phyloP scores from a whole-genome alignment of 2,888 invertebrate species.

The Strigamia transsilvanica region DNA sequence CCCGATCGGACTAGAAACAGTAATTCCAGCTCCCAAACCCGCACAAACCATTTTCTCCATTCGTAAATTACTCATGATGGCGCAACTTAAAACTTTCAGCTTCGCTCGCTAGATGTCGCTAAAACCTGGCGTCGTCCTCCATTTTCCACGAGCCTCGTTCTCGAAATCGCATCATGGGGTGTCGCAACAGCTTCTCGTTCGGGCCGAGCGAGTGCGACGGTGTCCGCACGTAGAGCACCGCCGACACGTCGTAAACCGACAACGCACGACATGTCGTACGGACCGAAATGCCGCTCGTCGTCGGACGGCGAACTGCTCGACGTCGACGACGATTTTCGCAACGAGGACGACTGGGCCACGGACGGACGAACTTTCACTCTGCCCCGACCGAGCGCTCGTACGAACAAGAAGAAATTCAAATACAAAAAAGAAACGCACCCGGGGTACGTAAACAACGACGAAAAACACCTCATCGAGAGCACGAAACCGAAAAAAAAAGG shows the following conservation, averaged over 20 bases:
- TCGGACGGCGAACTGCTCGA: constrained; percentile 54
- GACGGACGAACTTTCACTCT: constrained; percentile 36
- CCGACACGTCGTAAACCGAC: not conserved
- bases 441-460: constrained; percentile 1
- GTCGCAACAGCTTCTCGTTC: not conserved
- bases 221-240: not conserved
- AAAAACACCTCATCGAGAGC: not conserved
- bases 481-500: constrained; percentile 45
- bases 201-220: not conserved
- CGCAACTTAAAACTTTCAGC: not conserved
- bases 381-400: not conserved
- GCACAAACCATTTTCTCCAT: not conserved
- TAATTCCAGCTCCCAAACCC: not conserved
- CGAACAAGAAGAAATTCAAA: constrained; percentile 22
- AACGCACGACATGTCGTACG: not conserved
- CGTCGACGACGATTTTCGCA: constrained; percentile 45
- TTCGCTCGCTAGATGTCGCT: not conserved
- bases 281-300: constrained; percentile 44
- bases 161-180: not conserved
- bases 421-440: not conserved
- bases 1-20: not conserved
- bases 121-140: too few species aligned
- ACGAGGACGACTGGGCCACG: constrained; percentile 13
- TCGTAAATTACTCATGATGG: too few species aligned
- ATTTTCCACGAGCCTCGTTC: not conserved